Percentiles rank a stretch among this genome's conserved stretches.
Evolutionary conservation across 2,888 invertebrate species (phyloP).

Genomic region (Nemotelus pantherinus): DNA sequence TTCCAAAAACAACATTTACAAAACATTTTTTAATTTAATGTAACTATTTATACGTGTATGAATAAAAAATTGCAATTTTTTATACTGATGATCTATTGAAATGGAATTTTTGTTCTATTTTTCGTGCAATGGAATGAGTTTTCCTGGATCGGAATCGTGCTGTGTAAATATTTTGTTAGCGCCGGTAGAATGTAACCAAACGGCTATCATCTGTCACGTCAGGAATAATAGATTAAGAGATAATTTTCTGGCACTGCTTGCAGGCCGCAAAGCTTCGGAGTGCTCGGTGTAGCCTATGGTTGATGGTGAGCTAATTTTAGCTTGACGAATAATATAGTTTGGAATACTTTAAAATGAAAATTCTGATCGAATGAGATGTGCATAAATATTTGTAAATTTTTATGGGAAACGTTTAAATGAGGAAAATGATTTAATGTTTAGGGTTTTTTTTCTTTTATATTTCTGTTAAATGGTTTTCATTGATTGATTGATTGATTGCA

Average conservation of each 20-base stretch:
- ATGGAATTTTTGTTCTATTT: background rate
- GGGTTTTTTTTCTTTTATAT: no score
- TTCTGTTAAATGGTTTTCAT: no score
- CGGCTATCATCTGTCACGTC: background rate
- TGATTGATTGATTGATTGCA: no score
- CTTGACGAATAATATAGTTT: no score
- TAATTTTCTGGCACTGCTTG: conserved; percentile 18
- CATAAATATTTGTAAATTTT: no score
- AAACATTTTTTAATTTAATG: background rate
- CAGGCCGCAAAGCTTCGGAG: background rate
- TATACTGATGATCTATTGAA: background rate
- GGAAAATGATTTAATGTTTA: no score
- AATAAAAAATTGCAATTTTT: conserved; percentile 3
- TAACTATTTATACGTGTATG: background rate
- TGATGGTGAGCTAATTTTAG: conserved; percentile 6
- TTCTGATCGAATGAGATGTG: no score
- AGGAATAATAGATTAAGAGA: background rate
- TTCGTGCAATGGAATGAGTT: background rate
- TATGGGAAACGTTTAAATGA: no score
- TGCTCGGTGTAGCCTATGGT: background rate
- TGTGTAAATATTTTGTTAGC: background rate
- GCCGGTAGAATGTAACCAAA: background rate
- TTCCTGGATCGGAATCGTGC: background rate
- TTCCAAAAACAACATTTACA: background rate
- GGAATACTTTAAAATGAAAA: no score